phyloP scores from a whole-genome alignment of 2,797 vertebrate species.

The Euthynnus affinis region DNA sequence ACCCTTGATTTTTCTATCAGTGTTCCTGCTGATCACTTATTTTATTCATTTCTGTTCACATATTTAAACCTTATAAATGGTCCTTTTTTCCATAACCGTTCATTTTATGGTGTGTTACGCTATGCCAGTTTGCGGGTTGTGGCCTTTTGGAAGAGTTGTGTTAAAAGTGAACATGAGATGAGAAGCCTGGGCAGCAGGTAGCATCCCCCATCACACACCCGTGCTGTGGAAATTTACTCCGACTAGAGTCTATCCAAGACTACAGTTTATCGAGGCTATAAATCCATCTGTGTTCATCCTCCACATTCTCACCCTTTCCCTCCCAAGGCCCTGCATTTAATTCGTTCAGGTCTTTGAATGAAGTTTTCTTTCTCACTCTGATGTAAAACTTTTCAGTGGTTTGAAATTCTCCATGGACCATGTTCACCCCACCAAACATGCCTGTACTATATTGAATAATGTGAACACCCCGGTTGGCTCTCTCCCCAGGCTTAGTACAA shows the following conservation, averaged over 20 bases:
- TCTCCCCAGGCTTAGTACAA: constrained; percentile 28
- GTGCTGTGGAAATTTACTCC: constrained; percentile 79
- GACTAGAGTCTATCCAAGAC: constrained; percentile 58
- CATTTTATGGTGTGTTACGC: constrained; percentile 23
- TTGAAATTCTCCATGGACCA: constrained; percentile 16
- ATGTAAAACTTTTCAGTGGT: constrained; percentile 15
- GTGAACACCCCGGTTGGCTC: constrained; percentile 17
- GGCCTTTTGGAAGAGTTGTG: constrained; percentile 74
- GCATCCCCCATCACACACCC: constrained; percentile 68
- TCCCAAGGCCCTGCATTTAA: constrained; percentile 34
- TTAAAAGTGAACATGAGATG: constrained; percentile 81
- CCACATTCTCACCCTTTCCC: constrained; percentile 9
- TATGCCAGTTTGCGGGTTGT: constrained; percentile 47
- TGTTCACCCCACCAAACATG: background rate
- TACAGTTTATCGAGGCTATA: constrained; percentile 77
- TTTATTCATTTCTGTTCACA: background rate
- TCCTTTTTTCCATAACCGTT: constrained; percentile 3
- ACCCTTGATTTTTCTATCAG: background rate
- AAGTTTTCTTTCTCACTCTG: constrained; percentile 5
- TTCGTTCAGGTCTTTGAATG: constrained; percentile 5
- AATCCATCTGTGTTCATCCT: constrained; percentile 63
- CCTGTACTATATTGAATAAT: constrained; percentile 18
- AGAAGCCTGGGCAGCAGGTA: constrained; percentile 73
- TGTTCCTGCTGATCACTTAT: background rate
- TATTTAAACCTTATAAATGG: background rate